Conservation (phyloP, 2,888 invertebrate genomes). For the Eupithecia vulgata region DNA sequence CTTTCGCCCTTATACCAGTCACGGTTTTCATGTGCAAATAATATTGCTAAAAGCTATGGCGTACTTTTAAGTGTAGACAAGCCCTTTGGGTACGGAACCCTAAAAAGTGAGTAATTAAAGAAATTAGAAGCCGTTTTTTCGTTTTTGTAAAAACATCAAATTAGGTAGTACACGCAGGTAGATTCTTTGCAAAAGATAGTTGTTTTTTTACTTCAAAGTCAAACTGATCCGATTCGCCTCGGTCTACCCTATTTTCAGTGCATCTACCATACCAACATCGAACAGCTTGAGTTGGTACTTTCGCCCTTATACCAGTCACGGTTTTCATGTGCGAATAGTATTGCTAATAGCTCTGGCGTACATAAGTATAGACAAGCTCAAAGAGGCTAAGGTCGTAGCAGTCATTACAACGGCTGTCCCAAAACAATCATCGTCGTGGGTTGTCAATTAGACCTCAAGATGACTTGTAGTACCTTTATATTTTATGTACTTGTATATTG, state of each 20-base stretch:
- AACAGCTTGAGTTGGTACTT: neutral
- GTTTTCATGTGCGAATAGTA: slow-evolving; percentile 13
- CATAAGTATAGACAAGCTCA: slow-evolving; percentile 40
- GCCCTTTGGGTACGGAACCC: too few species aligned
- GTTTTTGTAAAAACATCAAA: too few species aligned
- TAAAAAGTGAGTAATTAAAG: too few species aligned
- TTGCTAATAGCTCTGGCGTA: slow-evolving; percentile 5
- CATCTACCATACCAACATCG: too few species aligned
- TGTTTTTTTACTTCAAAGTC: too few species aligned
- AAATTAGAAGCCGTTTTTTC: too few species aligned
- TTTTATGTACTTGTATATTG: slow-evolving; percentile 1
- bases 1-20: slow-evolving; percentile 2
- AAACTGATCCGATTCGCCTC: too few species aligned
- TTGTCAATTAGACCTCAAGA: slow-evolving; percentile 66
- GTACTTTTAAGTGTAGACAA: too few species aligned
- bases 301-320: slow-evolving; percentile 3
- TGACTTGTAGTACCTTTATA: slow-evolving; percentile 17
- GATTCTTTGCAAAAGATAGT: too few species aligned
- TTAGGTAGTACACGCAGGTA: too few species aligned
- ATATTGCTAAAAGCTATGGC: too few species aligned
- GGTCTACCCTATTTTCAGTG: too few species aligned
- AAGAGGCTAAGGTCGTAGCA: slow-evolving; percentile 68
- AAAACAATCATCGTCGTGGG: slow-evolving; percentile 72
- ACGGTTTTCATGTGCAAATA: slow-evolving; percentile 9
- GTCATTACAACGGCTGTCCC: slow-evolving; percentile 64